Percentiles rank a stretch among this genome's conserved stretches.
These are phyloP conservation scores for Siniperca knerii DNA, from an alignment of 2,113 vertebrate species.

Conservation along the genomic window DNA sequence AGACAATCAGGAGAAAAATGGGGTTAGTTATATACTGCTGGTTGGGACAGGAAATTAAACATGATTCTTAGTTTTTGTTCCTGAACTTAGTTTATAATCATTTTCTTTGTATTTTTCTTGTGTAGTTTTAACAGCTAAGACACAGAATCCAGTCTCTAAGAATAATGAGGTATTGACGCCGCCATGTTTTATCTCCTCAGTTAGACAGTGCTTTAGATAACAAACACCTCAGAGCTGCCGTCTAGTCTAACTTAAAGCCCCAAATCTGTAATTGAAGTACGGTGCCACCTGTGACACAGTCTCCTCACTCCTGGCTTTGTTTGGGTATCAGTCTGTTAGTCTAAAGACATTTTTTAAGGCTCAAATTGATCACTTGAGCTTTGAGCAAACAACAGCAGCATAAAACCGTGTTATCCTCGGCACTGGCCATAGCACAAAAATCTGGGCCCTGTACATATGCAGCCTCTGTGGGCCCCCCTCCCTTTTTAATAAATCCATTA, in stretches of 20 bases:
- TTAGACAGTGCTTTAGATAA: constrained; percentile 12
- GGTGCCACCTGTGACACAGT: constrained; percentile 26
- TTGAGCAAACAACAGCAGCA: constrained; percentile 3
- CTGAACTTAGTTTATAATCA: not conserved
- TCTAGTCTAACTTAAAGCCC: constrained; percentile 18
- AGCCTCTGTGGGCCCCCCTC: not conserved
- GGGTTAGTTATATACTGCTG: not conserved
- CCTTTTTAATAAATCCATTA: not conserved
- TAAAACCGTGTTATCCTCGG: not conserved
- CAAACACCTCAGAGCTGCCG: constrained; percentile 1
- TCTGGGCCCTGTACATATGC: not conserved
- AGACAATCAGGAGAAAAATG: not conserved
- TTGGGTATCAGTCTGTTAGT: constrained; percentile 3
- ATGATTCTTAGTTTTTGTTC: not conserved
- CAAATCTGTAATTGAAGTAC: constrained; percentile 12
- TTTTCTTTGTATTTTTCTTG: not conserved
- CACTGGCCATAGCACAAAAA: not conserved
- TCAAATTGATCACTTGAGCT: not conserved
- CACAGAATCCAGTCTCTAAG: not conserved
- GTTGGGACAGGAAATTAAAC: not conserved
- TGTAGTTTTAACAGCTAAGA: constrained; percentile 12
- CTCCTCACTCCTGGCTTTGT: not conserved
- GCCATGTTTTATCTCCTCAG: not conserved
- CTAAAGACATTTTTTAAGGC: not conserved
- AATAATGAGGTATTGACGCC: not conserved